phyloP scores from a whole-genome alignment of 2,888 invertebrate genomes.

The Zygaena filipendulae region DNA sequence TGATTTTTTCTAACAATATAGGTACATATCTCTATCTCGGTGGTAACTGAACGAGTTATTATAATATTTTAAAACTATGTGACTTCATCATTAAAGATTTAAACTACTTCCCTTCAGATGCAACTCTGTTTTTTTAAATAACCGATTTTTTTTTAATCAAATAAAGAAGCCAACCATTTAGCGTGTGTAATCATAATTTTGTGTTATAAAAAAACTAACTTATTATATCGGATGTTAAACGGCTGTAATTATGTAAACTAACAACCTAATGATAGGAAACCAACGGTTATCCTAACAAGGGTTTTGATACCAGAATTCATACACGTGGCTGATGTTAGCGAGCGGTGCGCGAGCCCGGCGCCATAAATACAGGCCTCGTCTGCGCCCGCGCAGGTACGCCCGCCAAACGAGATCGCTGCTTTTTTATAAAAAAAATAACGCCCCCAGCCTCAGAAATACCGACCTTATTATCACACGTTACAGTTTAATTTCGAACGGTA shows the following conservation, averaged over 20 bases:
- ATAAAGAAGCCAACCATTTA: background rate
- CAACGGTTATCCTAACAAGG: slow-evolving; percentile 59
- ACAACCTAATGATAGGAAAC: slow-evolving; percentile 46
- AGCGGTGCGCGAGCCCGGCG: slow-evolving; percentile 47
- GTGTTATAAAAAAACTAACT: too few relatives aligned
- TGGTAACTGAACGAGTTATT: too few relatives aligned
- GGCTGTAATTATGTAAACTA: slow-evolving; percentile 24
- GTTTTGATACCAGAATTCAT: slow-evolving; percentile 42
- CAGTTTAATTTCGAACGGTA: slow-evolving; percentile 23
- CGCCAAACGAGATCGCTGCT: slow-evolving; percentile 62
- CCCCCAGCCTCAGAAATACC: slow-evolving; percentile 19
- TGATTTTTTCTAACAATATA: too few relatives aligned
- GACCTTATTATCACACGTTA: slow-evolving; percentile 22
- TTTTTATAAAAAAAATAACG: slow-evolving; percentile 40
- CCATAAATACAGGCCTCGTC: slow-evolving; percentile 66
- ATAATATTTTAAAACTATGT: too few relatives aligned
- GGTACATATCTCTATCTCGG: too few relatives aligned
- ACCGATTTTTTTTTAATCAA: background rate
- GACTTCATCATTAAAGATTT: too few relatives aligned
- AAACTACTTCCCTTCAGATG: too few relatives aligned
- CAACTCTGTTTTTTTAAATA: too few relatives aligned
- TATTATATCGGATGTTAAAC: slow-evolving; percentile 7
- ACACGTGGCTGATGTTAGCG: slow-evolving; percentile 49
- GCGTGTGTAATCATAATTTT: too few relatives aligned
- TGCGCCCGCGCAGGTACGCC: slow-evolving; percentile 64